A percentile compares a stretch with the other conserved stretches of the same genome.
phyloP scores from a whole-genome alignment of 2,888 invertebrate species.

The Apomyelois bistriatella region DNA sequence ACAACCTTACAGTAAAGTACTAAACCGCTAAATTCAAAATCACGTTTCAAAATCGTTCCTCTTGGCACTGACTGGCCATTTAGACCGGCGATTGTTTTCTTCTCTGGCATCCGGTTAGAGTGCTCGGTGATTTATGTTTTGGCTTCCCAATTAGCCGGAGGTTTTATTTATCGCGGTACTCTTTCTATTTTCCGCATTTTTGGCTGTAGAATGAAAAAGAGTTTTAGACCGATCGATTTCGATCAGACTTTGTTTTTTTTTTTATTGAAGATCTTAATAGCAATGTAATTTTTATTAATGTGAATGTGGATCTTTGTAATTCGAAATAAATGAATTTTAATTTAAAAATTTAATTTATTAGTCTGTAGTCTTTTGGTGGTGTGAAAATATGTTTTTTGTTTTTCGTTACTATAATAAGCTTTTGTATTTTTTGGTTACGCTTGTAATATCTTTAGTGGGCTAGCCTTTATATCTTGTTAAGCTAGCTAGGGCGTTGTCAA shows the following conservation, averaged over 20 bases:
- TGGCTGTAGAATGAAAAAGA: constrained; percentile 30
- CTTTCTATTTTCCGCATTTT: constrained; percentile 67
- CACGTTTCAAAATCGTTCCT: constrained; percentile 24
- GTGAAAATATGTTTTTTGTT: too few species aligned
- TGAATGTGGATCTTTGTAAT: too few species aligned
- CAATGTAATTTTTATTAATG: too few species aligned
- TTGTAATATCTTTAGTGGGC: too few species aligned
- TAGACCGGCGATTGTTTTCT: constrained; percentile 49
- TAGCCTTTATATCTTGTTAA: too few species aligned
- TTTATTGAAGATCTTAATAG: too few species aligned
- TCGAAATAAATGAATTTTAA: too few species aligned
- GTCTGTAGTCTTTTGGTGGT: too few species aligned
- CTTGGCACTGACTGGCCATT: constrained; percentile 29
- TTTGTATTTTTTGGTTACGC: too few species aligned
- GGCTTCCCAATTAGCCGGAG: constrained; percentile 71
- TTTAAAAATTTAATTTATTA: too few species aligned
- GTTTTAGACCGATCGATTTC: constrained; percentile 22
- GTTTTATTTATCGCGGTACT: constrained; percentile 66
- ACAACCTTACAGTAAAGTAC: neutral
- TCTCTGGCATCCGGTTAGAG: constrained; percentile 47
- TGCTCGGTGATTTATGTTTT: constrained; percentile 67
- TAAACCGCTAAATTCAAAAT: constrained; percentile 7
- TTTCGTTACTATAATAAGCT: too few species aligned
- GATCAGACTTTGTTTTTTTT: constrained; percentile 21
- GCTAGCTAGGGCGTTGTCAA: too few species aligned